Conservation (phyloP, 2,797 vertebrate genomes). For the Pelodytes ibericus region DNA sequence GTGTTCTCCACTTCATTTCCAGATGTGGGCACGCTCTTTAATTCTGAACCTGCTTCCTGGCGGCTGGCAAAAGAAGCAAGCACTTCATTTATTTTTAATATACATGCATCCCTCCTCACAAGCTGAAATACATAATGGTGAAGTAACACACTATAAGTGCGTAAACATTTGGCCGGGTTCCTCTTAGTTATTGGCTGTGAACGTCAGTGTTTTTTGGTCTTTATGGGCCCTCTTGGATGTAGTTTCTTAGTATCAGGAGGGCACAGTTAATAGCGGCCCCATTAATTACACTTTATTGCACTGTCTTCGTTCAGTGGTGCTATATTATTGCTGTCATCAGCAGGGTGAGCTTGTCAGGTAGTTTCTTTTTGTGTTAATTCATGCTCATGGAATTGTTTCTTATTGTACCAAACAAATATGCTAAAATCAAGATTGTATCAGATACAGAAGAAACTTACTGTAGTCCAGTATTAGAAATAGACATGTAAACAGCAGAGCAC, state of each 20-base stretch:
- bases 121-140: constrained; percentile 50
- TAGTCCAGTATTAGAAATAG: no score
- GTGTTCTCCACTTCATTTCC: constrained; percentile 53
- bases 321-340: constrained; percentile 9
- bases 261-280: constrained; percentile 12
- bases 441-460: no score
- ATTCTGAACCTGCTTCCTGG: constrained; percentile 57
- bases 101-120: constrained; percentile 44
- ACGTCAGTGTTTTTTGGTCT: constrained; percentile 34
- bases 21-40: constrained; percentile 48
- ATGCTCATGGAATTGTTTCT: no score
- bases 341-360: neutral
- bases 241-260: constrained; percentile 8
- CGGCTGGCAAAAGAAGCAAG: constrained; percentile 51
- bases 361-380: no score
- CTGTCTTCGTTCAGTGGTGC: constrained; percentile 4
- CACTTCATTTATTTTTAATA: constrained; percentile 51
- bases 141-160: constrained; percentile 17
- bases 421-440: no score
- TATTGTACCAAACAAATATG: no score
- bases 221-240: constrained; percentile 38
- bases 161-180: constrained; percentile 47
- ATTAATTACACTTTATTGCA: constrained; percentile 38
- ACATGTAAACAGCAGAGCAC: no score
- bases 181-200: constrained; percentile 48